These are phyloP conservation scores for Micrasema longulum DNA, from an alignment of 1,140 invertebrate genomes.

Conservation along the genomic window DNA sequence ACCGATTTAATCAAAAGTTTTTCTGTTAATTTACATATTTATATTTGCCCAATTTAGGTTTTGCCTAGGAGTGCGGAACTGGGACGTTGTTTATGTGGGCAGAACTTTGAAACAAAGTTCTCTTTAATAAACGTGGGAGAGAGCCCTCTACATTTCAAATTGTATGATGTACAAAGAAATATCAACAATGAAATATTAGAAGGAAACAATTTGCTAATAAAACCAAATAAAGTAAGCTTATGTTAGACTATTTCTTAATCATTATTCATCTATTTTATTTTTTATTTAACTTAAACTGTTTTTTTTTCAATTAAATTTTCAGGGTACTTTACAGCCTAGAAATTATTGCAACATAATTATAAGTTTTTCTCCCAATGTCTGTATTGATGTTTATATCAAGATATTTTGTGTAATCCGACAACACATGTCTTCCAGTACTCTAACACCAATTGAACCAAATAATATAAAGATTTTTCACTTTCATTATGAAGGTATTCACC, in stretches of 20 bases:
- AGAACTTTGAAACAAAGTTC: constrained; percentile 18
- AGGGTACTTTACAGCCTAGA: constrained; percentile 17
- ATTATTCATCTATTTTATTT: neutral
- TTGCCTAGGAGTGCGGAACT: constrained; percentile 17
- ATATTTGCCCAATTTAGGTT: constrained; percentile 12
- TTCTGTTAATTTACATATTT: too few relatives aligned
- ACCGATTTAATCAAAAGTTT: too few relatives aligned
- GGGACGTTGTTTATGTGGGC: constrained; percentile 4
- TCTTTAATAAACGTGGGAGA: constrained; percentile 6
- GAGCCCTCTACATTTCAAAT: constrained; percentile 8
- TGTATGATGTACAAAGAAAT: constrained; percentile 17
- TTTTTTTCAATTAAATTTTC: too few relatives aligned
- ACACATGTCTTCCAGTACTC: neutral
- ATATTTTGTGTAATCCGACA: constrained; percentile 23
- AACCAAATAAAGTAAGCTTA: constrained; percentile 16
- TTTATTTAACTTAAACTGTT: too few relatives aligned
- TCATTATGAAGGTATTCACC: constrained; percentile 64
- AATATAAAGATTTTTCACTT: constrained; percentile 57
- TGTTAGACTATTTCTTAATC: neutral
- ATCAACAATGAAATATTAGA: neutral
- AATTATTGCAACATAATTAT: constrained; percentile 23
- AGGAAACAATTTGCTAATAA: neutral
- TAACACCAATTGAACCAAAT: neutral
- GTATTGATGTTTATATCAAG: constrained; percentile 16
- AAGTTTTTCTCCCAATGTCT: constrained; percentile 1